Base-by-base conservation (phyloP, 2,113 vertebrate species). In the Balaeniceps rex region DNA sequence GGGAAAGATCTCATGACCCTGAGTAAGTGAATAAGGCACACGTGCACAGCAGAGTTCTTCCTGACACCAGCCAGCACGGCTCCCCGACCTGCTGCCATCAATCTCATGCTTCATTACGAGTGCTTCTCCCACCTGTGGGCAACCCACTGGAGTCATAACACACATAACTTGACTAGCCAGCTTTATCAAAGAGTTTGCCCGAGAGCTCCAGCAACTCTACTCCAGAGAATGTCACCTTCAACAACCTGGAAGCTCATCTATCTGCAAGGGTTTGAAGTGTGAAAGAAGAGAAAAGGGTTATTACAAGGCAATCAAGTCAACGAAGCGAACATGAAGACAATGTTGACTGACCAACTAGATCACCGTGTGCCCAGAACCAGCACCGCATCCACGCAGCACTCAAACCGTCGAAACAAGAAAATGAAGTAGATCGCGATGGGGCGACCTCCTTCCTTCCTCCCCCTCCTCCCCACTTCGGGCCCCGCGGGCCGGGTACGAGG, bases 51-150 rank as follows among this genome's bases (percentile, higher is more conserved):
- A 22, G 29, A 60, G 21, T 12, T 77, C 51, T 36, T 55, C 66
- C 55, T 1, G 33, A 33, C 57, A 51, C 42, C 18, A 23, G 47
- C 42, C 42, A 26, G 28, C 33, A 10, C 4, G 0, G 33, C 69
- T 58, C 36, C 54, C 40, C 0, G 11, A 28, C 25, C 69, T 44
- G 36, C 60, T 42, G 28, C 0, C 0, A 66, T 57, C 2, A 11
- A 58, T n/a, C 42, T 12, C n/a, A 69, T 33, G 72, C 54, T 74
- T 60, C 54, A 4, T 38, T n/a, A 11, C 1, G 2, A 47, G 65
- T 9, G 65, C 51, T 83, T 24, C 71, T 60, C 49, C 60, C 46
- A 2, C 25, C 76, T 52, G 33, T 10, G 18, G 18, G 51, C 34
- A 72, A 31, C 44, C 9, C 23, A 4, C 21, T 23, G 9, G 14